These are phyloP conservation scores for Porites divaricata DNA, from an alignment of 92 coral and sea anemone species.

Conservation along the genomic window DNA sequence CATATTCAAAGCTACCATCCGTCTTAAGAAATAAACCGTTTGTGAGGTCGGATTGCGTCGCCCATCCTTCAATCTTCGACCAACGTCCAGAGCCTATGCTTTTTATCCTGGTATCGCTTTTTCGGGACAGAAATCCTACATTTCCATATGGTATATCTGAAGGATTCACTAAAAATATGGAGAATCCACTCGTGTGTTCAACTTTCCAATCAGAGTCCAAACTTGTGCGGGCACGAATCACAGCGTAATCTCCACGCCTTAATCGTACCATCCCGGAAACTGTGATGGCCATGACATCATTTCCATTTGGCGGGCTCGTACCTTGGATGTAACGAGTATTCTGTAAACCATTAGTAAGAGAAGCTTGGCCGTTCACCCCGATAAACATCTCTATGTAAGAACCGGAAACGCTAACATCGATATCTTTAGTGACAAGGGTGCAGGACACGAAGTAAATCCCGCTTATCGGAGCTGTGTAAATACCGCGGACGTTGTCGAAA, in stretches of 20 bases:
- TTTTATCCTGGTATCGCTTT: slow-evolving; percentile 58
- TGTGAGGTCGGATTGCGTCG: slow-evolving; percentile 64
- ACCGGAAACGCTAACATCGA: slow-evolving; percentile 27
- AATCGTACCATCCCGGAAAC: slow-evolving; percentile 58
- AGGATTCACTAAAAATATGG: slow-evolving; percentile 63
- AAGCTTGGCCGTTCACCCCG: slow-evolving; percentile 46
- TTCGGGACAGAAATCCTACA: slow-evolving; percentile 66
- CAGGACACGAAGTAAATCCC: slow-evolving; percentile 66
- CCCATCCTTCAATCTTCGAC: slow-evolving; percentile 69
- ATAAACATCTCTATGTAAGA: slow-evolving; percentile 56
- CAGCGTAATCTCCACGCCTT: slow-evolving; percentile 54
- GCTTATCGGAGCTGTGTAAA: slow-evolving; percentile 44
- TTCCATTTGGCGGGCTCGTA: slow-evolving; percentile 17
- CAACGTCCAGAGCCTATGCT: slow-evolving; percentile 32
- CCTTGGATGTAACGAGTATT: slow-evolving; percentile 51
- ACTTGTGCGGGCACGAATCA: slow-evolving; percentile 53
- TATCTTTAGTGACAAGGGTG: slow-evolving; percentile 35
- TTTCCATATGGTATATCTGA: slow-evolving; percentile 45
- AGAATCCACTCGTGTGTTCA: slow-evolving; percentile 52
- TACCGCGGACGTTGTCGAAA: slow-evolving; percentile 50
- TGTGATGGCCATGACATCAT: slow-evolving; percentile 50
- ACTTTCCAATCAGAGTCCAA: slow-evolving; percentile 56
- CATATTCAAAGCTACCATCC: slow-evolving; percentile 54
- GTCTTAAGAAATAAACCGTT: slow-evolving; percentile 65
- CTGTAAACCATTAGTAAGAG: slow-evolving; percentile 62